Evolutionary conservation across 2,113 vertebrate genomes (phyloP), one percentile per base, ranked within the genome.

Genomic region (Platycercus adscitus): DNA sequence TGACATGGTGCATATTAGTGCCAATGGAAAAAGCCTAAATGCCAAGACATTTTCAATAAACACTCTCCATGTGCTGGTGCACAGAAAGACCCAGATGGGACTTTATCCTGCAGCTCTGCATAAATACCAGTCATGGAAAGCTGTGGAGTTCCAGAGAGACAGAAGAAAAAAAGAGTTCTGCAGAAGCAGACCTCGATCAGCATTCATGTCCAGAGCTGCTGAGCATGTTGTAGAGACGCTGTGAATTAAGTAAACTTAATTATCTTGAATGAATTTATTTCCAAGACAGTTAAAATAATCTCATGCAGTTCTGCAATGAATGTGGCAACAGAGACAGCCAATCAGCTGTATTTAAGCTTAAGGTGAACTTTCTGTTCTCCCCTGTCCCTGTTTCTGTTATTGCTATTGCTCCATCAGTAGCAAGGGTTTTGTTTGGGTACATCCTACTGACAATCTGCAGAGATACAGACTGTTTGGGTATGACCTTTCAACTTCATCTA

Each of bases 21-120:
- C 79, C 95, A 94, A 85, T 84, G 76, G 93, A 93, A 87, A 91
- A 83, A 93, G 58, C 69, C 63, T 85, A 96, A 97, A 96, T 96
- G 94, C 93, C 96, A 97, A 96, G 91, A 73, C 71, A 58, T 93
- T 91, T 91, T 88, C 78, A 93, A 87, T 56, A 95, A 93, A 93
- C 44, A 78, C 24, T 21, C 41, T 29, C 47, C 1, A 1, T 37
- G 77, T 89, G 25, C 82, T 60, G 44, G 35, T 89, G 84, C 71
- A 84, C 55, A 91, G 66, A 26, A 44, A 81, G 91, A 93, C 58
- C 46, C 92, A 91, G 72, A 89, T 83, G 55, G 52, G 86, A 44
- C 76, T 95, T 95, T 94, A 83, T 91, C 92, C 82, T 80, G 76
- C 18, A 94, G 94, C 82, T 87, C 88, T 93, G 47, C 56, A 96